A percentile compares a stretch with the other conserved stretches of the same genome.
These are phyloP conservation scores for Urocolius indicus DNA, from an alignment of 2,113 vertebrate genomes.

Conservation along the genomic window DNA sequence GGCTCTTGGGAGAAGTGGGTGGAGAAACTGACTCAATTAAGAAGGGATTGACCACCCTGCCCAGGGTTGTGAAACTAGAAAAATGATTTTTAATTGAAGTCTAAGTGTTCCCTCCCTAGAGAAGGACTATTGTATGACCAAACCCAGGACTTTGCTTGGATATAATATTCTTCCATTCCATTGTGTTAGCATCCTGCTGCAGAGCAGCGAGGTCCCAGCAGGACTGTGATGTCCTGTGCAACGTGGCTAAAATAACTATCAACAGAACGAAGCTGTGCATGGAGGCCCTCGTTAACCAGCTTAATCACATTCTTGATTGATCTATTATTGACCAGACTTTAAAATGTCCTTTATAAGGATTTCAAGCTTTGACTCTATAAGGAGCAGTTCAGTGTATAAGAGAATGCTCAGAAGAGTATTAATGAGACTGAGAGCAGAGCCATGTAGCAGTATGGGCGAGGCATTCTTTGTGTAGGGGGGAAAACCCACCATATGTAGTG, in stretches of 20 bases:
- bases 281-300: background rate
- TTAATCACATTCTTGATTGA: background rate
- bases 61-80: background rate
- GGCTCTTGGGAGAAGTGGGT: background rate
- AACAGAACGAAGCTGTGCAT: background rate
- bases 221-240: background rate
- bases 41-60: background rate
- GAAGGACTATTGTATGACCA: background rate
- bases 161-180: background rate
- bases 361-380: background rate
- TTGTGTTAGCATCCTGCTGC: background rate
- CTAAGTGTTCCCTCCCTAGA: background rate
- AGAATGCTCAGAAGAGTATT: background rate
- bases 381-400: background rate
- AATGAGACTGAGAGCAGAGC: background rate
- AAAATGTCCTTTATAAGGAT: background rate
- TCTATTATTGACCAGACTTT: background rate
- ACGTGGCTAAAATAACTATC: background rate
- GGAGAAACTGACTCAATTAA: background rate
- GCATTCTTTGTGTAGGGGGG: background rate
- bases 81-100: conserved; percentile 28
- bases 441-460: background rate
- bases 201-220: background rate
- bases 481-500: background rate
- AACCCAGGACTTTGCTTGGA: background rate